These are phyloP conservation scores for Oxyscelio sp. DNA, from an alignment of 2,888 invertebrate genomes.

Conservation along the genomic window DNA sequence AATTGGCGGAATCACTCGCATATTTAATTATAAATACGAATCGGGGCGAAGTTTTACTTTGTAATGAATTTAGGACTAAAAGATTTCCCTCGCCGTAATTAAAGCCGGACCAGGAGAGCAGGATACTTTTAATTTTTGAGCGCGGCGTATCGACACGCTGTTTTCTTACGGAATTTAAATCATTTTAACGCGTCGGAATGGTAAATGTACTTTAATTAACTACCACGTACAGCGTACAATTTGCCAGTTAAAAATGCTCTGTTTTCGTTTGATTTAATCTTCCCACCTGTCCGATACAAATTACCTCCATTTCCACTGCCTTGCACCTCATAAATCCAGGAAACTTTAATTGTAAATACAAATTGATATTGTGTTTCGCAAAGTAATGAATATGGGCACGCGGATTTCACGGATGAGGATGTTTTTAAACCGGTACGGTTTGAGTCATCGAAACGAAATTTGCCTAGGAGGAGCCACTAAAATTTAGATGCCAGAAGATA, in stretches of 20 bases:
- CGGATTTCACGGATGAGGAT: not conserved
- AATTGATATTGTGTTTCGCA: conserved; percentile 48
- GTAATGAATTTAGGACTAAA: conserved; percentile 44
- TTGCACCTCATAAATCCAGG: conserved; percentile 27
- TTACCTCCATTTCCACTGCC: conserved; percentile 32
- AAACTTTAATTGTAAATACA: conserved; percentile 55
- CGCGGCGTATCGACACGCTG: not conserved
- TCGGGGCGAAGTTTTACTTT: conserved; percentile 46
- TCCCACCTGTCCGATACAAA: conserved; percentile 40
- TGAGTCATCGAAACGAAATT: conserved; percentile 4
- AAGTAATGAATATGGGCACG: conserved; percentile 35
- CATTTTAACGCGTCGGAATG: not conserved
- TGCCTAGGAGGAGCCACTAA: not conserved
- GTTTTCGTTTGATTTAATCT: conserved; percentile 46
- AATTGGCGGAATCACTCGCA: conserved; percentile 60
- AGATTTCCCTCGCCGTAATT: conserved; percentile 42
- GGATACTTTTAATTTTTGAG: conserved; percentile 16
- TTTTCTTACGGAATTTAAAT: conserved; percentile 16
- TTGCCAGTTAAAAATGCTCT: conserved; percentile 22
- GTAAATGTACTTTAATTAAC: conserved; percentile 30
- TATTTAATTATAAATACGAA: conserved; percentile 69
- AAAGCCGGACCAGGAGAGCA: conserved; percentile 8
- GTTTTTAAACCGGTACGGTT: not conserved
- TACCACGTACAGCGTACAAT: not conserved
- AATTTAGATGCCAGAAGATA: too few relatives aligned